Evolutionary conservation across 1,140 invertebrate species (phyloP), one percentile per base, ranked within the genome.

Genomic region (Drosophila tristis): DNA sequence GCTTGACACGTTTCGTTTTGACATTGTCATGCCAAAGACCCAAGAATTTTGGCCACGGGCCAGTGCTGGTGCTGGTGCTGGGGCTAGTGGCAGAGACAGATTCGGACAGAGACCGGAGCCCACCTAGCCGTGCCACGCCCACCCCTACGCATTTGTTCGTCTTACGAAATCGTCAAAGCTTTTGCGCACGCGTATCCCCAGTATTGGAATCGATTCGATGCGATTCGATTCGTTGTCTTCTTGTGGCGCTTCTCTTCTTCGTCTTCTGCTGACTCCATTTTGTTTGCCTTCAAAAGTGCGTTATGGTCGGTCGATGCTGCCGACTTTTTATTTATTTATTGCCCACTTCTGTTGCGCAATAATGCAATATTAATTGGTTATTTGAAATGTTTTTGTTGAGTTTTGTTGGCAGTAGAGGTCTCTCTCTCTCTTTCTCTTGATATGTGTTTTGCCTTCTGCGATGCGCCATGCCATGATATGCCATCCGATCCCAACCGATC

Each of bases 1-100:
- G 80, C 76, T 77, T 77, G 67, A 73, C 80, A 85, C 80, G 66
- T 80, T 81, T 73, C 58, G 43, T 78, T 78, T 81, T 81, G 84
- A 76, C 78, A 87, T 82, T 78, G 78, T 63, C 63, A 70, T 65
- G 65, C 78, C 59, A 44, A 80, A 77, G 56, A 63, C 81, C 68
- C 66, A 68, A 86, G 62, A 86, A 86, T 87, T 55, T 80, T 78
- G 78, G 68, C 60, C 64, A 58, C 53, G 15, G 53, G 66, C 71
- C 64, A 70, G 20, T 20, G 20, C 20, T 20, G 20, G 20, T 0
- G 20, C 20, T 20, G 20, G 20, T 2, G 23, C 23, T 4, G 4
- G 23, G 2, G 23, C 23, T 20, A 66, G 50, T 35, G 39, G 31
- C 58, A 50, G 43, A 13, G 29, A 45, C 42, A 31, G 29, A 31